These are phyloP conservation scores for Mesocentrotus franciscanus DNA, from an alignment of 53 echinoderm and acorn worm species.

Conservation along the genomic window DNA sequence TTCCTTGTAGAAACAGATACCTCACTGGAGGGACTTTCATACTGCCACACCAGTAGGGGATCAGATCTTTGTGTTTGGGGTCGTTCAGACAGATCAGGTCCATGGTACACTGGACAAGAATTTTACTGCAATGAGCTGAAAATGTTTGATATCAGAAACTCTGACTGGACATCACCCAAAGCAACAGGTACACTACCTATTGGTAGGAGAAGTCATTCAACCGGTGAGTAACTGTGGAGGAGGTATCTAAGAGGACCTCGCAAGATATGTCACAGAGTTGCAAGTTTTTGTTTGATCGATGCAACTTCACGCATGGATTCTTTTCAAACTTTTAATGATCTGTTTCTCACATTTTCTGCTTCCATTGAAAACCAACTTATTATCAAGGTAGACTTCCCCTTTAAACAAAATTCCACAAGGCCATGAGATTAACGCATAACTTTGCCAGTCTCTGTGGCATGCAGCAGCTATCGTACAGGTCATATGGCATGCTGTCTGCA, in stretches of 20 bases:
- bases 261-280: neutral
- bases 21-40: conserved; percentile 96
- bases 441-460: too few relatives aligned
- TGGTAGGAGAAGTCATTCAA: conserved; percentile 94
- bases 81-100: conserved; percentile 87
- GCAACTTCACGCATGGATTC: neutral
- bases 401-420: too few relatives aligned
- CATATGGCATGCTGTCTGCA: too few relatives aligned
- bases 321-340: neutral
- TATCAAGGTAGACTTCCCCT: too few relatives aligned
- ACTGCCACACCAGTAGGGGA: conserved; percentile 77
- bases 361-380: too few relatives aligned
- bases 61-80: conserved; percentile 85
- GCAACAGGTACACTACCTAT: conserved; percentile 75
- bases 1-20: conserved; percentile 8
- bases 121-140: conserved; percentile 93
- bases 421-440: too few relatives aligned
- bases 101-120: conserved; percentile 87
- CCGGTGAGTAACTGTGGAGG: conserved; percentile 66
- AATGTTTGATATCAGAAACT: conserved; percentile 82
- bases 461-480: too few relatives aligned
- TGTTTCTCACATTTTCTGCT: neutral
- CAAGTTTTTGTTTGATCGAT: neutral
- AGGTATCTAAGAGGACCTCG: too few relatives aligned
- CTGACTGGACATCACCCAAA: conserved; percentile 74